Evolutionary conservation across 2,797 vertebrate genomes (phyloP).

Genomic region (Syngnathus acus): DNA sequence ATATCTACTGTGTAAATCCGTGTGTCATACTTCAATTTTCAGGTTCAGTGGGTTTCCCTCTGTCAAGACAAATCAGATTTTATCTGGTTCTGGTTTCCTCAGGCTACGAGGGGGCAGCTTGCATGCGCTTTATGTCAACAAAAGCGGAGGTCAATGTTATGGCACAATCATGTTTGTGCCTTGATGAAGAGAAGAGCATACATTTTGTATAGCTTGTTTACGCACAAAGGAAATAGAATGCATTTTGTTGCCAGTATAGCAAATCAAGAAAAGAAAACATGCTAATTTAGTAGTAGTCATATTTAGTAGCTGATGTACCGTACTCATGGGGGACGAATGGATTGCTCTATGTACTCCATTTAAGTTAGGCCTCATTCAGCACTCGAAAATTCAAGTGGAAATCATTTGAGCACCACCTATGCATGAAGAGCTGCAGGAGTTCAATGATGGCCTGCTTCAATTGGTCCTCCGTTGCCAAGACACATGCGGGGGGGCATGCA

Average conservation of each 20-base stretch:
- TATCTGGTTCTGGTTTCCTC: slow-evolving; percentile 4
- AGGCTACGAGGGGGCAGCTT: slow-evolving; percentile 6
- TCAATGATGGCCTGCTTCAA: slow-evolving; percentile 14
- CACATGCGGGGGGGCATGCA: slow-evolving; percentile 74
- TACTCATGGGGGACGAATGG: background rate
- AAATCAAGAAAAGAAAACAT: background rate
- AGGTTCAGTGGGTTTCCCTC: slow-evolving; percentile 3
- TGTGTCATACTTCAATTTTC: slow-evolving; percentile 4
- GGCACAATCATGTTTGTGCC: background rate
- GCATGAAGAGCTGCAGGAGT: slow-evolving; percentile 19
- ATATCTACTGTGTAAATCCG: slow-evolving; percentile 1
- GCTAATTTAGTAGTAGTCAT: too few species aligned
- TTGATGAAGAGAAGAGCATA: background rate
- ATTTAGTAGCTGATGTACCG: too few species aligned
- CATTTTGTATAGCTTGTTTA: background rate
- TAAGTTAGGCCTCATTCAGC: background rate
- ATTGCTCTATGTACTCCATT: background rate
- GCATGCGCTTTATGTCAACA: background rate
- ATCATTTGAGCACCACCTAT: slow-evolving; percentile 14
- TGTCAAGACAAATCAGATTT: slow-evolving; percentile 4
- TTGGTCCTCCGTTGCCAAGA: slow-evolving; percentile 68
- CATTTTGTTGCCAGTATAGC: background rate
- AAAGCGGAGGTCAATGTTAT: background rate
- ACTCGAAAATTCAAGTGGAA: slow-evolving; percentile 8
- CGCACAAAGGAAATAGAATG: background rate